Evolutionary conservation across 2,888 invertebrate species (phyloP), one percentile per base, ranked within the genome.

Genomic region (Sussaba pulchella): DNA sequence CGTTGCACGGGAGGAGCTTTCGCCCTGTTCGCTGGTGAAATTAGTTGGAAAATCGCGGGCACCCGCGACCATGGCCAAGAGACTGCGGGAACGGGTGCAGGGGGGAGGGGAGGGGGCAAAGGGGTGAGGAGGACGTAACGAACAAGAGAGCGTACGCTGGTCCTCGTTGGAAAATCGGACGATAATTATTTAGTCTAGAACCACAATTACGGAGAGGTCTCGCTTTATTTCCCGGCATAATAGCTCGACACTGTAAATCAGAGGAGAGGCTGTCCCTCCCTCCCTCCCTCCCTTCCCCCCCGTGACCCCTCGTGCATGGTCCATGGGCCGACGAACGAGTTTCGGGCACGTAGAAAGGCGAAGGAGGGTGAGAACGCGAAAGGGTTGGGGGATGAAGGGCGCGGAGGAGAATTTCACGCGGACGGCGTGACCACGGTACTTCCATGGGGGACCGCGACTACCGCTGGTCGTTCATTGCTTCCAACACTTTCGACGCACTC

Each of bases 131-230:
- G 31, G 31, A 31, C 31, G 31, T 5, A 2, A 50, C 26, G 47
- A 64, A 70, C 41, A 14, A 61, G 41, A 50, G 70, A 61, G 43
- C 71, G 47, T 21, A 10, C 69, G 59, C 67, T 67, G 45, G 76
- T 77, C 73, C 57, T 64, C 43, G 77, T 69, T 64, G 66, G 81
- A 78, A 82, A 82, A 82, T 81, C 82, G 82, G 78, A 59, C 71
- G 73, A 82, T 81, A 82, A 82, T 82, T 82, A 82, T 82, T 82
- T 82, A 81, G 82, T 81, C 78, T 64, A 78, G 78, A 82, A 67
- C 82, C 78, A 78, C 81, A 81, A 82, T 82, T 81, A 82, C 74
- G 81, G 21, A 57, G 69, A 73, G 69, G 54, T 77, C 50, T 71
- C 82, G 82, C 82, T 81, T 82, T 81, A 82, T 82, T 82, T 81